Evolutionary conservation across 2,113 vertebrate genomes (phyloP).

Genomic region (Bujurquina vittata): DNA sequence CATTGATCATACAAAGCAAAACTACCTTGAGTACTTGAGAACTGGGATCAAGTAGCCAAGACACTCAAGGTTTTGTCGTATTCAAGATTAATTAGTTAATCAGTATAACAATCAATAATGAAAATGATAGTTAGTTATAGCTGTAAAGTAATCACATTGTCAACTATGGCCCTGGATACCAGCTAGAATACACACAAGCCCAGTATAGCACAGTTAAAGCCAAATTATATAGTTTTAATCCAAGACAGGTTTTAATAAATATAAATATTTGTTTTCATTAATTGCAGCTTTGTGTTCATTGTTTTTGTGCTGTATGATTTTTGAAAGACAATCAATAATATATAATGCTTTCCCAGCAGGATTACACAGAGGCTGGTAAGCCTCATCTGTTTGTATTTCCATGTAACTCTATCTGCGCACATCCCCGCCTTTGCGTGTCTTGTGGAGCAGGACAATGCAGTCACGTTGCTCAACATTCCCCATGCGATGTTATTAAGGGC

Average conservation of each 20-base stretch:
- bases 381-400: conserved; percentile 39
- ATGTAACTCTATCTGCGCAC: conserved; percentile 23
- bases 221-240: conserved; percentile 47
- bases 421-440: conserved; percentile 21
- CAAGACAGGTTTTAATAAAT: conserved; percentile 46
- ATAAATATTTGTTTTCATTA: conserved; percentile 43
- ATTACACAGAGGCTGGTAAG: conserved; percentile 33
- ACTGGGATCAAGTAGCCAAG: rapidly evolving
- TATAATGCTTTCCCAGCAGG: conserved; percentile 29
- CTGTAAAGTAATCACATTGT: not conserved
- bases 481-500: conserved; percentile 38
- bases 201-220: conserved; percentile 20
- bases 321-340: conserved; percentile 32
- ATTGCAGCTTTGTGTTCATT: conserved; percentile 36
- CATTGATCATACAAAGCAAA: not conserved
- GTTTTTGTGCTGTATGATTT: conserved; percentile 25
- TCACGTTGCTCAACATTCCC: conserved; percentile 35
- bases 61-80: not conserved
- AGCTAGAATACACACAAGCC: not conserved
- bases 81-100: not conserved
- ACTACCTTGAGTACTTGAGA: not conserved
- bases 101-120: not conserved
- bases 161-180: not conserved
- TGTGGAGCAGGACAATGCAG: conserved; percentile 35
- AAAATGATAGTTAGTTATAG: not conserved